Evolutionary conservation across 2,113 vertebrate genomes (phyloP), one percentile per base, ranked within the genome.

Genomic region (Dipodomys merriami): DNA sequence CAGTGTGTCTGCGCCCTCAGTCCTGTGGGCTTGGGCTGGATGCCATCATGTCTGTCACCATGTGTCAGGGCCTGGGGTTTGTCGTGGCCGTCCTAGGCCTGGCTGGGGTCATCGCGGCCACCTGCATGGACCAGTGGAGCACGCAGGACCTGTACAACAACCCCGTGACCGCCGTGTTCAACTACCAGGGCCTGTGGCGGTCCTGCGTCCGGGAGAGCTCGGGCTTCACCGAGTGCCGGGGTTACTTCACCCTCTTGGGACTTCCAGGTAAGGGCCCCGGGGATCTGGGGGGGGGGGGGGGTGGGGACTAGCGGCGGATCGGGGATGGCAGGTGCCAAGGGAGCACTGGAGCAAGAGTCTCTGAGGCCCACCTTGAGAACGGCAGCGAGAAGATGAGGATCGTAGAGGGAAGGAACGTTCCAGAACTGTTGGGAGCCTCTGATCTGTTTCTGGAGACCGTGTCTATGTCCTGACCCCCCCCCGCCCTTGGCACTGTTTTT

Each of bases 121-220:
- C 99, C 0, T 98, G 97, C 83, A 99, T 99, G 99, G 98, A 99
- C 97, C 98, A 98, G 96, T 99, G 99, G 99, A 98, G 98, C 79
- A 99, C 98, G 0, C 98, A 99, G 96, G 99, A 99, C 90, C 98
- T 99, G 46, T 98, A 98, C 89, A 98, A 99, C 91, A 99, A 98
- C 91, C 97, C 98, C 0, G 99, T 99, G 95, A 99, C 99, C 0
- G 98, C 98, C 0, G 98, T 99, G 1, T 99, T 97, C 97, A 98
- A 98, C 94, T 99, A 98, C 94, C 98, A 99, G 33, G 99, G 99
- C 20, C 98, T 99, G 33, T 99, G 99, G 99, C 98, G 98, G 83
- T 99, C 98, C 0, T 99, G 99, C 0, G 98, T 99, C 5, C 97
- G 97, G 9, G 98, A 99, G 87, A 99, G 98, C 94, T 99, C 99